Conservation (phyloP, 2,888 invertebrate species). For the Amphimallon solstitiale region DNA sequence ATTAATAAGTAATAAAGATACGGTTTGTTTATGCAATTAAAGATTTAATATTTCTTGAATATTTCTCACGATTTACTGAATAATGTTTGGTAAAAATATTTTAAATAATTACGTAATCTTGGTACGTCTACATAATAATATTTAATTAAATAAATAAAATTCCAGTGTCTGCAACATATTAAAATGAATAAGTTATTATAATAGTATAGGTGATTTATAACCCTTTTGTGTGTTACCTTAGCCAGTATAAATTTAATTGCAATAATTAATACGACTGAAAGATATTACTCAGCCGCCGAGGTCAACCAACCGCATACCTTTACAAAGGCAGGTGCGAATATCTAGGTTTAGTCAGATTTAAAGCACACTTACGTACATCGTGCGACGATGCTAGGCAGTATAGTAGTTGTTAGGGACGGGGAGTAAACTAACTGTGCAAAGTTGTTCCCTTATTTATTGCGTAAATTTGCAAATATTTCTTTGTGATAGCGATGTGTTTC, state of each 20-base stretch:
- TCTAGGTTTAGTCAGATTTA: constrained; percentile 43
- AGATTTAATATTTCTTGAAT: too few relatives aligned
- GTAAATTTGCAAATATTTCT: constrained; percentile 38
- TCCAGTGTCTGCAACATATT: too few relatives aligned
- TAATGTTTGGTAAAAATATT: too few relatives aligned
- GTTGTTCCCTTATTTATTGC: constrained; percentile 36
- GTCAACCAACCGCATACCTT: constrained; percentile 49
- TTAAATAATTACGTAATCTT: too few relatives aligned
- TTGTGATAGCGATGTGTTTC: constrained; percentile 24
- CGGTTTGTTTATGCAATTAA: too few relatives aligned
- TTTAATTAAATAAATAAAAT: too few relatives aligned
- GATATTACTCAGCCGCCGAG: constrained; percentile 48
- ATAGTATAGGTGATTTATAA: constrained; percentile 10
- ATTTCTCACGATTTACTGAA: too few relatives aligned
- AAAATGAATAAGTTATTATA: too few relatives aligned
- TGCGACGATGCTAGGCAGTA: background rate
- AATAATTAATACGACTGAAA: constrained; percentile 51
- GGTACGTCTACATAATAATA: too few relatives aligned
- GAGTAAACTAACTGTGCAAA: constrained; percentile 6
- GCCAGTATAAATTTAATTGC: constrained; percentile 47
- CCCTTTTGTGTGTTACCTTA: constrained; percentile 30
- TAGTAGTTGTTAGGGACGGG: background rate
- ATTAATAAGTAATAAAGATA: too few relatives aligned
- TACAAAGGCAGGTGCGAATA: constrained; percentile 47
- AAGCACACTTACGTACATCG: constrained; percentile 31